Evolutionary conservation across 2,113 vertebrate genomes (phyloP).

Genomic region (Calyptommatus sinebrachiatus): DNA sequence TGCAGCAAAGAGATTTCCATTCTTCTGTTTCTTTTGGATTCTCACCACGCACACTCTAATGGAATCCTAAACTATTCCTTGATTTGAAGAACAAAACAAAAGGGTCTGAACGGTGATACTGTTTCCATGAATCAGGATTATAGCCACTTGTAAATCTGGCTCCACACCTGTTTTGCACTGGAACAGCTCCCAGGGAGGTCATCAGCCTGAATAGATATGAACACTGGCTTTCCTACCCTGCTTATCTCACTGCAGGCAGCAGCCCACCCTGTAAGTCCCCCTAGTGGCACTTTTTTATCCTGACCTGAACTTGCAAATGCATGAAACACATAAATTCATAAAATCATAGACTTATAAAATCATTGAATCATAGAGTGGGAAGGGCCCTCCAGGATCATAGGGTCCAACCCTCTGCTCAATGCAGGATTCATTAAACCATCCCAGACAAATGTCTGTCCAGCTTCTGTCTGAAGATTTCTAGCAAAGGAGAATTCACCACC

Average conservation of each 20-base stretch:
- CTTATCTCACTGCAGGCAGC: conserved; percentile 1
- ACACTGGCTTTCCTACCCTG: background rate
- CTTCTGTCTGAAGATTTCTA: too few species aligned
- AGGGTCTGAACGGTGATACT: background rate
- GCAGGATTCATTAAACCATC: too few species aligned
- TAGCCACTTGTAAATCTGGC: background rate
- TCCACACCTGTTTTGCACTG: background rate
- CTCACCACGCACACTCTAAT: background rate
- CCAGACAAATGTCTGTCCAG: too few species aligned
- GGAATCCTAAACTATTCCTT: background rate
- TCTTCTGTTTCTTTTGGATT: background rate
- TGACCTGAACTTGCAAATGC: background rate
- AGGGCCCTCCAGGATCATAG: too few species aligned
- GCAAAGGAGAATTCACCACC: too few species aligned
- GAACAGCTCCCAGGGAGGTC: conserved; percentile 10
- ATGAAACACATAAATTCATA: background rate
- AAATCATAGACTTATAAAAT: too few species aligned
- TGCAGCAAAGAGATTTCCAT: too few species aligned
- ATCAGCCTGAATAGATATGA: conserved; percentile 10
- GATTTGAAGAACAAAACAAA: background rate
- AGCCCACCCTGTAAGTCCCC: too few species aligned
- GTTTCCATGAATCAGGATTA: conserved; percentile 11
- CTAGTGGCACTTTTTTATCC: background rate
- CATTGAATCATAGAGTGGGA: too few species aligned
- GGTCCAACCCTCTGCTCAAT: too few species aligned